These are phyloP conservation scores for Lepus americanus DNA, from an alignment of 2,113 vertebrate species.

Conservation along the genomic window DNA sequence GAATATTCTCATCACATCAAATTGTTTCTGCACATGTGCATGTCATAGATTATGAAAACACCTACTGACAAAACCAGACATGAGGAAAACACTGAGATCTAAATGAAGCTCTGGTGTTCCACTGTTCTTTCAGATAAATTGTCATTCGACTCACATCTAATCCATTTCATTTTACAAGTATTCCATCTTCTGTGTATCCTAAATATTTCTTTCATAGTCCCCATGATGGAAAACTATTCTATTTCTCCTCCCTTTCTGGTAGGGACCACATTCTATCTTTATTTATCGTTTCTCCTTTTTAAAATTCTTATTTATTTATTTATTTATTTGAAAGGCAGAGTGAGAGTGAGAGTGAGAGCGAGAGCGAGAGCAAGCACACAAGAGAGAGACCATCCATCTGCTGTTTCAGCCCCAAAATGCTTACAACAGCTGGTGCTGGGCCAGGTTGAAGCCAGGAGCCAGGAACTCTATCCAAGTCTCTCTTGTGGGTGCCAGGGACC, in stretches of 20 bases:
- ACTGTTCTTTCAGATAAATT: neutral
- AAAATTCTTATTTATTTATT: neutral
- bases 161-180: neutral
- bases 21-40: constrained; percentile 17
- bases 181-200: neutral
- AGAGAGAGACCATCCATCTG: too few species aligned
- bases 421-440: too few species aligned
- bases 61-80: neutral
- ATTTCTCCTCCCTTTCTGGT: neutral
- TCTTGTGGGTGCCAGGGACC: too few species aligned
- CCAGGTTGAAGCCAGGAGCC: too few species aligned
- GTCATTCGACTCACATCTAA: neutral
- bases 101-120: neutral
- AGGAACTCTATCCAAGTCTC: too few species aligned
- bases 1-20: neutral
- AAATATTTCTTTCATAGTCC: neutral
- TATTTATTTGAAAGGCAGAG: neutral
- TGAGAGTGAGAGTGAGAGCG: too few species aligned
- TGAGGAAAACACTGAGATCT: neutral
- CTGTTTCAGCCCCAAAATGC: too few species aligned
- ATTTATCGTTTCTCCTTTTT: neutral
- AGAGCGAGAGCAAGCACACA: too few species aligned
- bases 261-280: neutral
- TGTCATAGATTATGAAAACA: neutral
- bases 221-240: neutral